Base-by-base conservation (phyloP, 2,113 vertebrate genomes). In the Herpetotheres cachinnans region DNA sequence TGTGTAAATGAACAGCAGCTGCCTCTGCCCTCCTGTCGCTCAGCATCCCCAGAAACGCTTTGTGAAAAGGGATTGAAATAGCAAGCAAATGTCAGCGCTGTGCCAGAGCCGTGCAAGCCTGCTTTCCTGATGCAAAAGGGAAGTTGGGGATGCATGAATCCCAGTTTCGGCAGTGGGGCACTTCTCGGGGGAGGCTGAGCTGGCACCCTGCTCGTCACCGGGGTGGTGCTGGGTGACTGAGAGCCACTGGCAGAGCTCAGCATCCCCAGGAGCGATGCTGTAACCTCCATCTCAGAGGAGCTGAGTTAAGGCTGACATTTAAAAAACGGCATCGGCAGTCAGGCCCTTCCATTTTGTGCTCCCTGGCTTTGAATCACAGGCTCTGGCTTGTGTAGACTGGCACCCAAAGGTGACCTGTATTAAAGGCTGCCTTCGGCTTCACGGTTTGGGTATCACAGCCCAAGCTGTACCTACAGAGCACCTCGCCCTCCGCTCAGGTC, bases 21-120 rank as follows among this genome's bases (percentile, higher is more conserved):
- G 90, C 90, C 61, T 89, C 92, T 97, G 89, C 89, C 86, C 86
- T 89, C 90, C 94, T 85, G 61, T 71, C 92, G 97, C 94, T 93
- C 92, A 82, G 90, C 77, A 78, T 71, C 80, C 89, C 58, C 85
- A 17, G 9, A 77, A 90, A 90, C 1, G 18, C 92, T 82, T n/a
- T 58, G 81, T 36, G 62, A 71, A 52, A 72, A 91, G 72, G 83
- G 82, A 91, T 14, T 55, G 90, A 94, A 95, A 87, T 55, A 86
- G 89, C 78, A 83, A 82, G 80, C 47, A 67, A 93, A 95, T 62
- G 86, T 73, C 92, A 70, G 69, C 2, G 12, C 44, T 22, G 74
- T 29, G n/a, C 44, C 82, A 63, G 52, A 59, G 90, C 52, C 38
- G 71, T n/a, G 65, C 26, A 15, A 42, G 63, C 63, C 82, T 67